Evolutionary conservation across 1,140 invertebrate species (phyloP), one percentile per base, ranked within the genome.

Genomic region (Neotoxoptera formosana): DNA sequence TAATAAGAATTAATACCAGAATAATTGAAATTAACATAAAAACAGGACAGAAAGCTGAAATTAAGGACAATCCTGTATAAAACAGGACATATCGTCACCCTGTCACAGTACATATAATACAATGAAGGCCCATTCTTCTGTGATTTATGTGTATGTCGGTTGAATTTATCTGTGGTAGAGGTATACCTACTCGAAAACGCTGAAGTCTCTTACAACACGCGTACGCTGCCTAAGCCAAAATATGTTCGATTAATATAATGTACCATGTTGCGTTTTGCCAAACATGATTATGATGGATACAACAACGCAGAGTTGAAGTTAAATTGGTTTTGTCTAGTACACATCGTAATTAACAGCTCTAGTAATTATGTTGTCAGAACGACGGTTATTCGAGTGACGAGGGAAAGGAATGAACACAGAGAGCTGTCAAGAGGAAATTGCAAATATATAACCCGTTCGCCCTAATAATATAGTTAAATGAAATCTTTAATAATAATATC

Each of bases 361-460:
- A 56, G 88, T 90, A 90, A 90, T 90, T 56, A 90, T 90, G 88
- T 56, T 90, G 88, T 90, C 88, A 90, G 88, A 90, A 90, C 34
- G 88, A 90, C 56, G 88, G 88, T 90, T 56, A 56, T 36, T 56
- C 88, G 23, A 90, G 88, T 56, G 88, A 90, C 8, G 34, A 90
- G 41, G 51, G 88, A 90, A 56, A 56, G n/a, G 51, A 89, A 56
- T 41, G 51, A 21, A n/a, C 34, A 30, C 51, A 34, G 30, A 34
- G 34, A 90, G 48, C 51, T 90, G 88, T 90, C 88, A 36, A 56
- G 51, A 90, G 88, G 88, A 90, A 90, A 90, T 90, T 56, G 51
- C 51, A 56, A 90, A 90, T 56, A 56, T 90, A 56, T 41, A 87
- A 56, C 51, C 2, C 20, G 34, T 56, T 53, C 7, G 9, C 20